Conservation (phyloP, 2,797 vertebrate genomes). For the Pachyuromys duprasi region DNA sequence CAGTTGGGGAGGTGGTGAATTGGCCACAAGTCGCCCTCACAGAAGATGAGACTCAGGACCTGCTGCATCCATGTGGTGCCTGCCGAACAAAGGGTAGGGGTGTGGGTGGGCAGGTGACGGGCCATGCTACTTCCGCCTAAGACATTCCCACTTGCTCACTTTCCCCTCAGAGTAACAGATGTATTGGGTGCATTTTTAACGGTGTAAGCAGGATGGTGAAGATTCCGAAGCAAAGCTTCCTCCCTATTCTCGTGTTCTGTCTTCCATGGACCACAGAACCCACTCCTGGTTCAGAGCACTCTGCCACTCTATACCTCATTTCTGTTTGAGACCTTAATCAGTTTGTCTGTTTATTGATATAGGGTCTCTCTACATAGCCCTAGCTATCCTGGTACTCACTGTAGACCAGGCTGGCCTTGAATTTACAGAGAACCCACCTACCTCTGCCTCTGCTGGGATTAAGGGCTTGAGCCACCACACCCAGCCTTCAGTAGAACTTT, state of each 20-base stretch:
- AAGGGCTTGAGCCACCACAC: background rate
- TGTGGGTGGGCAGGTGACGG: accelerated
- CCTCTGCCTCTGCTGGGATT: background rate
- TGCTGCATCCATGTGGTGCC: slow-evolving; percentile 97
- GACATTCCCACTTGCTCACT: too few species aligned
- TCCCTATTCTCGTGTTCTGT: background rate
- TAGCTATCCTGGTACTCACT: background rate
- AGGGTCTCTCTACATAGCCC: background rate
- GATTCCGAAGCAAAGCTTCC: background rate
- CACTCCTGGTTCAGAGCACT: background rate
- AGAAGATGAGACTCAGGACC: slow-evolving; percentile 90
- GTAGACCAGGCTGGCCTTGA: background rate
- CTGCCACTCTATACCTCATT: background rate
- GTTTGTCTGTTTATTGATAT: background rate
- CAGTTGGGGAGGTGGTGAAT: slow-evolving; percentile 91
- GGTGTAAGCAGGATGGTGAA: background rate
- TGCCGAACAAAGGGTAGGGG: slow-evolving; percentile 69
- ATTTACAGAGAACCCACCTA: too few species aligned
- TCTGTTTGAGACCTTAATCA: background rate
- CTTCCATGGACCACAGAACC: background rate
- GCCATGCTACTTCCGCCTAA: background rate
- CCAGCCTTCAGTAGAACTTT: background rate
- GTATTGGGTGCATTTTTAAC: background rate
- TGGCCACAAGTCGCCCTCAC: slow-evolving; percentile 84
- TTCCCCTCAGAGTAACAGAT: background rate